Evolutionary conservation across 2,113 vertebrate species (phyloP), one percentile per base, ranked within the genome.

Genomic region (Syngnathoides biaculeatus): DNA sequence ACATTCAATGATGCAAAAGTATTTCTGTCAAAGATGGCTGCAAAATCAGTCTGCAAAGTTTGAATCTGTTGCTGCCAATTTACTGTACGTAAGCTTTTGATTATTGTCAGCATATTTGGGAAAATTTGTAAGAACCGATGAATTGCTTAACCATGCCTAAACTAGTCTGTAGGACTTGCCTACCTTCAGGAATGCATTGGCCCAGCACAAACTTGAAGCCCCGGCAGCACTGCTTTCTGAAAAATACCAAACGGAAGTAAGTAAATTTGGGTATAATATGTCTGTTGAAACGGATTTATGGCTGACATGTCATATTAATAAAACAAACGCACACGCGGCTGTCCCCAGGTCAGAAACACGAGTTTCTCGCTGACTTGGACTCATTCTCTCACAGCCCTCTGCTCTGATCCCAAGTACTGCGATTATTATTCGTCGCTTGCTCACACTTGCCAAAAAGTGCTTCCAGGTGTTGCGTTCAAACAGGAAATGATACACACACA

Each of bases 121-220:
- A 40, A 35, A 14, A 22, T 22, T 26, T 8, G 7, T 15, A 62
- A 62, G 43, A 26, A 45, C 22, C 4, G 7, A 57, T 30, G 26
- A 57, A 30, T 24, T 55, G 52, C 11, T 14, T 30, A 22, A 57
- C 14, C 55, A 30, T 2, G 14, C 26, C 50, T 48, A 70, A 69
- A 79, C 20, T 15, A 14, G 53, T 59, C 50, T 47, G 47, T 59
- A 45, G 11, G 57, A 35, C 26, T 79, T 60, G 89, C 92, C 55
- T 95, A 99, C 96, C 96, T 96, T 98, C 96, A 79, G 97, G 96
- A 84, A 99, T 97, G 87, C 97, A 99, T 68, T 98, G 95, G 86
- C 97, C 97, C 86, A 97, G 90, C 79, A 99, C 95, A 91, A 97
- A 98, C 84, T 97, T 99, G 89, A 96, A 99, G 71, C 96, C 96